Conservation (phyloP, 2,113 vertebrate genomes). For the Rhinichthys klamathensis region DNA sequence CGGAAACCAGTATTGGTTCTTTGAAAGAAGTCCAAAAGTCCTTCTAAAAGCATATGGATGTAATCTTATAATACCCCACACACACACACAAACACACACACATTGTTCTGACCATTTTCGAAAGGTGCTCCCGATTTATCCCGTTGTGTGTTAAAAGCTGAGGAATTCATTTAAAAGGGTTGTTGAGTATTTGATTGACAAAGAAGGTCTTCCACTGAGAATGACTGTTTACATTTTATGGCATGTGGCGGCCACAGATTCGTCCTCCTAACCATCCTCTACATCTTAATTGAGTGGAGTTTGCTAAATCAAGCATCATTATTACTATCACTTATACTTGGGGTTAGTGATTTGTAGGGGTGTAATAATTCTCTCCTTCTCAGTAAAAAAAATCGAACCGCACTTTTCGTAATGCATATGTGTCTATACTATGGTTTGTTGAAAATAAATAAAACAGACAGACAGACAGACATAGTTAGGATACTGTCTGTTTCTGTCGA, state of each 20-base stretch:
- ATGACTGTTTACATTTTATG: not conserved
- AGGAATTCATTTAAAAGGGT: conserved; percentile 44
- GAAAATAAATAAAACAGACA: no score
- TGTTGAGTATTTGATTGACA: conserved; percentile 57
- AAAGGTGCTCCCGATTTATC: conserved; percentile 80
- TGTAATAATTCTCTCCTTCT: no score
- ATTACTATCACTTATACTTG: no score
- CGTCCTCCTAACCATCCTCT: not conserved
- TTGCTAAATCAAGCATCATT: not conserved
- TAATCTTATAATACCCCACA: conserved; percentile 85
- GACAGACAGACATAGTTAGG: no score
- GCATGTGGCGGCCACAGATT: not conserved
- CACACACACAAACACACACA: conserved; percentile 67
- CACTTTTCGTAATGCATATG: no score
- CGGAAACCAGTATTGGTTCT: conserved; percentile 74
- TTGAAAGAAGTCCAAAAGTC: conserved; percentile 76
- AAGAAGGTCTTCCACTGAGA: conserved; percentile 52
- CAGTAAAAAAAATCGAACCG: no score
- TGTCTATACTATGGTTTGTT: no score
- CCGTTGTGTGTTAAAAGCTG: conserved; percentile 55
- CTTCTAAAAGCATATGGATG: conserved; percentile 74
- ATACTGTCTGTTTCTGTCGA: no score
- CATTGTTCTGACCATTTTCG: conserved; percentile 78
- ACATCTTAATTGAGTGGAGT: not conserved
- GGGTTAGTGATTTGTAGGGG: no score